Evolutionary conservation across 2,113 vertebrate species (phyloP).

Genomic region (Hippocampus guttulatus): DNA sequence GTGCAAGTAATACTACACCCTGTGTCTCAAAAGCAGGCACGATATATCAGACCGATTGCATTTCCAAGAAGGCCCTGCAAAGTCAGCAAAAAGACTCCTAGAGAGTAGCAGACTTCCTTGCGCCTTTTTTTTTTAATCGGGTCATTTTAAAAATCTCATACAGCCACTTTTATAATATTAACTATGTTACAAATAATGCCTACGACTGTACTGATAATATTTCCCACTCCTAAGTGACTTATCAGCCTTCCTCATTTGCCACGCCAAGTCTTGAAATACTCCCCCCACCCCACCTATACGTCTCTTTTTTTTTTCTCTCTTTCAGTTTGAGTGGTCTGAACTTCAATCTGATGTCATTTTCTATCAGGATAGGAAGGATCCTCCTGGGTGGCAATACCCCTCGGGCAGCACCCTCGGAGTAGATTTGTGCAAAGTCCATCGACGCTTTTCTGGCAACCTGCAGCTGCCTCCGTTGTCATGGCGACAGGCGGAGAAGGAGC

Average conservation of each 20-base stretch:
- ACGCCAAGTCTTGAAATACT: no score
- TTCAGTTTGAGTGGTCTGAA: no score
- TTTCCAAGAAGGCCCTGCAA: constrained; percentile 39
- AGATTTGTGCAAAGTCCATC: constrained; percentile 82
- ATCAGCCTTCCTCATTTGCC: no score
- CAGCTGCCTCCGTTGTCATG: constrained; percentile 88
- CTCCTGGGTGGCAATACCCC: constrained; percentile 60
- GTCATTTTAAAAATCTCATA: not conserved
- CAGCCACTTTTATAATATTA: not conserved
- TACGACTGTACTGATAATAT: not conserved
- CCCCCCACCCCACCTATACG: no score
- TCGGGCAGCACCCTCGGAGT: constrained; percentile 76
- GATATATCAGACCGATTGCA: constrained; percentile 47
- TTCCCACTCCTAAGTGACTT: no score
- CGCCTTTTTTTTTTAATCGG: not conserved
- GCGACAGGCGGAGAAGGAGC: constrained; percentile 77
- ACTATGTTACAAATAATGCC: not conserved
- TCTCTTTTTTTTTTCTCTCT: no score
- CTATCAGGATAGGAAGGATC: constrained; percentile 77
- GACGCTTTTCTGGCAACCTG: constrained; percentile 86
- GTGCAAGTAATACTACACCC: constrained; percentile 5
- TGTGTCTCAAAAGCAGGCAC: constrained; percentile 23
- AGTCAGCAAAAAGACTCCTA: constrained; percentile 34
- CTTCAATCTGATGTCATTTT: not conserved
- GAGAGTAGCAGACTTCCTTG: constrained; percentile 7